These are phyloP conservation scores for Lithosia quadra DNA, from an alignment of 2,888 invertebrate species.

Conservation along the genomic window DNA sequence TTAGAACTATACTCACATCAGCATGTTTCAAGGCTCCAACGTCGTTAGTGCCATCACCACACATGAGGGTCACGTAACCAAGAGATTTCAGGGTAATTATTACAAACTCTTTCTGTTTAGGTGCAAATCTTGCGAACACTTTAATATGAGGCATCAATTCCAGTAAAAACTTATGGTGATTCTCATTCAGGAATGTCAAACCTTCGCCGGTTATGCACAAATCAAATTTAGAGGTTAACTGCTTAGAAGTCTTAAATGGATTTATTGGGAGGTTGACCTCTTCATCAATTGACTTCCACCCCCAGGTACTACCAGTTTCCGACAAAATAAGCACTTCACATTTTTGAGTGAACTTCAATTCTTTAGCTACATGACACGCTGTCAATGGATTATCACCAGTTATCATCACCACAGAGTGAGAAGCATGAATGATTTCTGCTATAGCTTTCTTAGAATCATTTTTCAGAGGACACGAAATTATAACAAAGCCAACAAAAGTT, in stretches of 20 bases:
- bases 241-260: slow-evolving; percentile 78
- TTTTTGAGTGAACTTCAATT: slow-evolving; percentile 95
- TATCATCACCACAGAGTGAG: slow-evolving; percentile 99
- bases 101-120: slow-evolving; percentile 99
- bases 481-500: slow-evolving; percentile 98
- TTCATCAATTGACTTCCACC: slow-evolving; percentile 93
- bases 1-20: slow-evolving; percentile 89
- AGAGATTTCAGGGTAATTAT: slow-evolving; percentile 95
- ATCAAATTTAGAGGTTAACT: slow-evolving; percentile 92
- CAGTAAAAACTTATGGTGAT: slow-evolving; percentile 88
- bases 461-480: slow-evolving; percentile 99
- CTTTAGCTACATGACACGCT: slow-evolving; percentile 99
- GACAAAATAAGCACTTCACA: slow-evolving; percentile 89
- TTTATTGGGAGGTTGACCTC: slow-evolving; percentile 85
- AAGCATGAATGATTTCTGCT: slow-evolving; percentile 96
- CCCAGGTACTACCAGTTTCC: slow-evolving; percentile 85
- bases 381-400: slow-evolving; percentile 99
- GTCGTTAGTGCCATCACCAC: slow-evolving; percentile 99
- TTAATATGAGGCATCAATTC: slow-evolving; percentile 94
- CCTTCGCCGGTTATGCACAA: slow-evolving; percentile 98
- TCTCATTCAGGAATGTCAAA: slow-evolving; percentile 89
- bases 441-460: slow-evolving; percentile 98
- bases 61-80: slow-evolving; percentile 98
- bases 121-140: slow-evolving; percentile 98
- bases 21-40: slow-evolving; percentile 99